These are phyloP conservation scores for Simalia tracyae DNA, from an alignment of 2,797 vertebrate species.

Conservation along the genomic window DNA sequence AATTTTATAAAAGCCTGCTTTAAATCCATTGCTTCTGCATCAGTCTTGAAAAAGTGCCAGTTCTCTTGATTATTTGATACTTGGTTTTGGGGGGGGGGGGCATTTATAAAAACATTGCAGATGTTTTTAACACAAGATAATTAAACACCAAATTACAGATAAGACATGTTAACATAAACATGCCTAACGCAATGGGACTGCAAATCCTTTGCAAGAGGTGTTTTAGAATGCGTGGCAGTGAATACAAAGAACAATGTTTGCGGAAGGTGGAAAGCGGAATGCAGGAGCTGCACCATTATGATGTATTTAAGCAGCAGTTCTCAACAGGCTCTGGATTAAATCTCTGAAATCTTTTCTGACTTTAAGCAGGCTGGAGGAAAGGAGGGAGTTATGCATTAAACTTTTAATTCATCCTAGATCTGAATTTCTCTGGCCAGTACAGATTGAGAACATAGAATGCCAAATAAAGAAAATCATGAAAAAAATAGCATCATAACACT, in stretches of 20 bases:
- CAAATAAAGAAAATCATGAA: neutral
- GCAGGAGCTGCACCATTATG: neutral
- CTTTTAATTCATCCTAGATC: neutral
- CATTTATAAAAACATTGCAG: neutral
- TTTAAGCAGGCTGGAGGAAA: neutral
- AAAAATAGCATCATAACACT: neutral
- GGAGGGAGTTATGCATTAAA: neutral
- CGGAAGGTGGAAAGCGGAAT: neutral
- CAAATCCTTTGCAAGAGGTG: neutral
- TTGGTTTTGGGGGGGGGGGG: neutral
- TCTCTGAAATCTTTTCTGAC: neutral
- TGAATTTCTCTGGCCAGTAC: neutral
- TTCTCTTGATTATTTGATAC: neutral
- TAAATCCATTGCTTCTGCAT: neutral
- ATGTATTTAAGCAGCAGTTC: neutral
- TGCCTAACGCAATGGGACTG: neutral
- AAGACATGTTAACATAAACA: neutral
- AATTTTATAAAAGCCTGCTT: neutral
- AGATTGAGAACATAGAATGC: neutral
- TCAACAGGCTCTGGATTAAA: neutral
- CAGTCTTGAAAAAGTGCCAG: neutral
- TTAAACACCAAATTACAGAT: neutral
- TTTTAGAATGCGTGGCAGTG: too few relatives aligned
- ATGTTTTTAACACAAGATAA: neutral
- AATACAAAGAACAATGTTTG: neutral